phyloP scores from a whole-genome alignment of 2,797 vertebrate species.

The Cichlasoma orientale region DNA sequence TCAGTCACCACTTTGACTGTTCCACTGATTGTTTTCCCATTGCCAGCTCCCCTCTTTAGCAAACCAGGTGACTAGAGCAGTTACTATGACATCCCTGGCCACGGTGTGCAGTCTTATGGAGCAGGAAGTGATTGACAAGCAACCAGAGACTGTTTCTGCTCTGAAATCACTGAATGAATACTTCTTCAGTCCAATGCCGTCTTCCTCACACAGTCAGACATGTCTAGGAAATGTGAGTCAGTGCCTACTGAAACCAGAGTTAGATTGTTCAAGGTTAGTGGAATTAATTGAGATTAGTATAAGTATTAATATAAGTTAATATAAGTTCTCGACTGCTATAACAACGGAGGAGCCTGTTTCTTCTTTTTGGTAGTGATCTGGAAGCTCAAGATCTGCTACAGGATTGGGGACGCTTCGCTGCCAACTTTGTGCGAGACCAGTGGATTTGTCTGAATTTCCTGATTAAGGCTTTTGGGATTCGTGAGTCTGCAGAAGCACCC shows the following conservation, averaged over 20 bases:
- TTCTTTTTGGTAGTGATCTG: slow-evolving; percentile 68
- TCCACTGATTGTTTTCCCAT: background rate
- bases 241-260: slow-evolving; percentile 82
- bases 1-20: background rate
- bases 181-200: slow-evolving; percentile 65
- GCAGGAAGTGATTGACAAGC: slow-evolving; percentile 48
- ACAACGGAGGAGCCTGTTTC: background rate
- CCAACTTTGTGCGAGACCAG: slow-evolving; percentile 87
- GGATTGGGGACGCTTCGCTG: slow-evolving; percentile 89
- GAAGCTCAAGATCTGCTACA: slow-evolving; percentile 74
- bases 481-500: slow-evolving; percentile 25
- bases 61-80: slow-evolving; percentile 82
- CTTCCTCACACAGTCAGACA: slow-evolving; percentile 36
- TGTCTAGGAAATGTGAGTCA: slow-evolving; percentile 75
- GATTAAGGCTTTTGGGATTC: slow-evolving; percentile 61
- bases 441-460: slow-evolving; percentile 89
- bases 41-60: slow-evolving; percentile 81
- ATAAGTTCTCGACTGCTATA: background rate
- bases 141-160: slow-evolving; percentile 64
- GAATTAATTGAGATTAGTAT: no score
- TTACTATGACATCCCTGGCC: slow-evolving; percentile 86
- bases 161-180: slow-evolving; percentile 75
- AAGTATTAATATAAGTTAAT: no score
- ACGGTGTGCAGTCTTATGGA: slow-evolving; percentile 79
- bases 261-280: slow-evolving; percentile 64